A percentile compares a stretch with the other conserved stretches of the same genome.
phyloP scores from a whole-genome alignment of 2,113 vertebrate genomes.

The Lepisosteus oculatus region DNA sequence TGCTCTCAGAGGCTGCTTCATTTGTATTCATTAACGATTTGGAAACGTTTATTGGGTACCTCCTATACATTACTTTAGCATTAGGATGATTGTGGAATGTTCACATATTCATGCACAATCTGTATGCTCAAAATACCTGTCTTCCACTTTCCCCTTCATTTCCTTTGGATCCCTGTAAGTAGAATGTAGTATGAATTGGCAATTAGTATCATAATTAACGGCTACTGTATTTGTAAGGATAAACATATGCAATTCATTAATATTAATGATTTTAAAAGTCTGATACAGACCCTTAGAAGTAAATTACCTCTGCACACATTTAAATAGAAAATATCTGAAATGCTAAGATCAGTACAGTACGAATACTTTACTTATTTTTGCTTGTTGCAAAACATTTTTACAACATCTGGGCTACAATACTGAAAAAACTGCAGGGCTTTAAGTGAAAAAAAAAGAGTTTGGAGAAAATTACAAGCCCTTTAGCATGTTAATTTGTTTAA shows the following conservation, averaged over 20 bases:
- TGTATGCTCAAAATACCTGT: constrained; percentile 54
- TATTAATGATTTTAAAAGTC: no score
- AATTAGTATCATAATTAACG: background rate
- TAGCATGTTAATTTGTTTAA: background rate
- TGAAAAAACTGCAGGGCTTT: no score
- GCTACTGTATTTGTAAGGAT: background rate
- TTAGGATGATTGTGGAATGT: no score
- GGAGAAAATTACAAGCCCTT: constrained; percentile 2
- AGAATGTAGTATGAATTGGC: background rate
- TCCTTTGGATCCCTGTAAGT: constrained; percentile 72
- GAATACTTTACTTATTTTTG: no score
- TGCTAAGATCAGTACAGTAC: background rate
- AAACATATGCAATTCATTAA: background rate
- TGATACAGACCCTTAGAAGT: background rate
- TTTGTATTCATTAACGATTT: no score
- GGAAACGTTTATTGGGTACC: no score
- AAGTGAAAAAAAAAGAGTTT: no score
- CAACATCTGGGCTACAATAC: no score
- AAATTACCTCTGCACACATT: constrained; percentile 1
- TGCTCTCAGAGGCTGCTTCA: no score
- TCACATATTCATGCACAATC: no score
- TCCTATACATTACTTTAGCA: no score
- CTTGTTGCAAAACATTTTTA: no score
- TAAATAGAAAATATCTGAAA: constrained; percentile 6
- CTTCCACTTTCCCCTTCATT: constrained; percentile 64